Evolutionary conservation across 2,797 vertebrate species (phyloP).

Genomic region (Diceros bicornis): DNA sequence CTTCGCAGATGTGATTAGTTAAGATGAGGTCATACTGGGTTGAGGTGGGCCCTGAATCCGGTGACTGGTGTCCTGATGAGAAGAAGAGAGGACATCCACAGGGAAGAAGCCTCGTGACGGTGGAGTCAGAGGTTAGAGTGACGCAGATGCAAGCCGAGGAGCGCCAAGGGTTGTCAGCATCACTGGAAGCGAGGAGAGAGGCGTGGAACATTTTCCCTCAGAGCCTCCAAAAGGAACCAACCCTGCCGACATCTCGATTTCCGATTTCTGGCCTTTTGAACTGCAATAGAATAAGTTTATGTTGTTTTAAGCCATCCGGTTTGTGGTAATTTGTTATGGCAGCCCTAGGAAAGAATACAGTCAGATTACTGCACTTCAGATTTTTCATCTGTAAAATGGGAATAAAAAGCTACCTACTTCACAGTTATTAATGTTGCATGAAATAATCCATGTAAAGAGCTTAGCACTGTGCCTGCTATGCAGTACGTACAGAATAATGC

Average conservation of each 20-base stretch:
- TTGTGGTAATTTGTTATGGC: neutral
- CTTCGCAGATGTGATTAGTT: neutral
- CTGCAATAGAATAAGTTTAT: neutral
- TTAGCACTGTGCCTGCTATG: neutral
- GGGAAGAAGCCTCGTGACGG: neutral
- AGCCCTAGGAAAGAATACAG: neutral
- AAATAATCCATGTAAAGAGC: neutral
- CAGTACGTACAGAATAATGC: neutral
- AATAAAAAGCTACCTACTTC: neutral
- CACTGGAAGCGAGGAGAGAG: neutral
- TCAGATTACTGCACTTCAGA: neutral
- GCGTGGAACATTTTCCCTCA: neutral
- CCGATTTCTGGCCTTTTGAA: neutral
- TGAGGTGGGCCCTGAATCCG: neutral
- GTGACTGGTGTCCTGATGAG: neutral
- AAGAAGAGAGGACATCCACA: neutral
- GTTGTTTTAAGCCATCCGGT: neutral
- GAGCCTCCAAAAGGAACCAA: neutral
- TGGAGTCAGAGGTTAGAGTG: neutral
- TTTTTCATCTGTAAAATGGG: slow-evolving; percentile 7
- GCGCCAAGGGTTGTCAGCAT: neutral
- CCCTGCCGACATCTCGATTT: neutral
- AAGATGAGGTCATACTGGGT: neutral
- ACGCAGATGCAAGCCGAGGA: neutral
- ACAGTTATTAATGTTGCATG: neutral